phyloP scores from a whole-genome alignment of 2,888 invertebrate species.

The Scotopteryx bipunctaria region DNA sequence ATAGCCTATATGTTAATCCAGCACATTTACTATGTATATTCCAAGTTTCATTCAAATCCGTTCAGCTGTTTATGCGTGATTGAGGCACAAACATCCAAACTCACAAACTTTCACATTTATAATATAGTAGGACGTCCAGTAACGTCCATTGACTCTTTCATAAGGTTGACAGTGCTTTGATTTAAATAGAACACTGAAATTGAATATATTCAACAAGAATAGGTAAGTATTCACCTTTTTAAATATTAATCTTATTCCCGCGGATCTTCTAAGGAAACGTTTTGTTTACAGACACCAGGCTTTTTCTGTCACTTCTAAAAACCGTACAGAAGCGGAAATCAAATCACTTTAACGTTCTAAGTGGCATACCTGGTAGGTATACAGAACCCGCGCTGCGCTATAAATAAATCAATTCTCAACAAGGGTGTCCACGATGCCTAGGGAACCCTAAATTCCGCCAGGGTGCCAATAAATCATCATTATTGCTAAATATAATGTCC shows the following conservation, averaged over 20 bases:
- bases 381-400: slow-evolving; percentile 54
- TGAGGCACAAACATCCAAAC: no score
- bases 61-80: no score
- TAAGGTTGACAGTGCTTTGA: no score
- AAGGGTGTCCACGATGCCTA: slow-evolving; percentile 69
- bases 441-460: slow-evolving; percentile 71
- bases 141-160: no score
- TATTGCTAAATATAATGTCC: slow-evolving; percentile 63
- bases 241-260: slow-evolving; percentile 8
- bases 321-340: slow-evolving; percentile 34
- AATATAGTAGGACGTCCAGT: no score
- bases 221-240: not conserved
- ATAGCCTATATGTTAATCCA: no score
- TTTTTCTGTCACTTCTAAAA: slow-evolving; percentile 8
- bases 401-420: slow-evolving; percentile 75
- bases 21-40: no score
- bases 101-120: no score
- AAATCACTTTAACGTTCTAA: slow-evolving; percentile 55
- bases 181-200: not conserved
- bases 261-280: slow-evolving; percentile 8
- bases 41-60: no score
- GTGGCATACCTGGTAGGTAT: slow-evolving; percentile 61
- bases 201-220: not conserved
- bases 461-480: slow-evolving; percentile 72
- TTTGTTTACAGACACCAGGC: slow-evolving; percentile 6